Evolutionary conservation across 2,888 invertebrate genomes (phyloP), one percentile per base, ranked within the genome.

Genomic region (Morpho achilles): DNA sequence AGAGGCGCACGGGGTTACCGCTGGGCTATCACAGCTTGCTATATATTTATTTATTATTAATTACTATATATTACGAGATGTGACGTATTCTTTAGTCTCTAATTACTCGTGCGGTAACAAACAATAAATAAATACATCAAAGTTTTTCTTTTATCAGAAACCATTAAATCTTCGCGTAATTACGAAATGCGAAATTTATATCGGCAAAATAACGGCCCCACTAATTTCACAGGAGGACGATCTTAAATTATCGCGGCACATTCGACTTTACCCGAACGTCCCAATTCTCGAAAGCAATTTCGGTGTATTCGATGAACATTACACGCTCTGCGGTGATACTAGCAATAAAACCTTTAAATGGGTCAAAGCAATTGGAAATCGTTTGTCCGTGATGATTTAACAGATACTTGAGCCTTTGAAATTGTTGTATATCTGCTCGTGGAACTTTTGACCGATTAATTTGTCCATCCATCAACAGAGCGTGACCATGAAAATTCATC

Each of bases 271-370:
- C 53, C 50, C 51, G 54, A 63, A 58, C 58, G 57, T 64, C 66
- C 69, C 69, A 70, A 71, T 72, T 69, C 70, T 62, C 70, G 65
- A 68, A 70, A 69, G 72, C 69, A 70, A 72, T 74, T 73, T 67
- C 64, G 64, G 59, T 61, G 67, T 70, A 67, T 69, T 67, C 67
- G 62, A 69, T 70, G 69, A 70, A 68, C 67, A 69, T 71, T 69
- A 67, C 62, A 64, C 65, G 60, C 49, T 56, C 59, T 63, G 68
- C 52, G 66, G 67, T 62, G 68, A 68, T 69, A 64, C 68, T 67
- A 61, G 67, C 67, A 68, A 69, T 70, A 71, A 70, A 67, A 65
- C 67, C 68, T 72, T 73, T 73, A 70, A 74, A 74, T 72, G 67
- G 70, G 63, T 64, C 68, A 67, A 71, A 72, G 70, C 73, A 69